Percentiles rank a stretch among this genome's conserved stretches.
These are phyloP conservation scores for Hylaeus volcanicus DNA, from an alignment of 1,140 invertebrate genomes.

Conservation along the genomic window DNA sequence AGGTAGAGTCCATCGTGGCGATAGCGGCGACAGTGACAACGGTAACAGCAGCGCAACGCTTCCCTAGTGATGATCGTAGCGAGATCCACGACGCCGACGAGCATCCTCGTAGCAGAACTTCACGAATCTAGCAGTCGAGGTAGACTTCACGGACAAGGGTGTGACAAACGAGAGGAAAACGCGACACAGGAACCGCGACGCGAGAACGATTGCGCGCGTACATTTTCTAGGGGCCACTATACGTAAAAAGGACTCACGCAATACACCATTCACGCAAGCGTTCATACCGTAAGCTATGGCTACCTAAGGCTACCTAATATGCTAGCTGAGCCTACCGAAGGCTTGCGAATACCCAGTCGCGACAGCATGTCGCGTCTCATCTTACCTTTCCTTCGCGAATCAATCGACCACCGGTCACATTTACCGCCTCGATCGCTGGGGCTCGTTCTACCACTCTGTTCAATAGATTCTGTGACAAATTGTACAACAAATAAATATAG, in stretches of 20 bases:
- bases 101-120: not conserved
- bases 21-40: conserved; percentile 10
- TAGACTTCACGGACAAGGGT: not conserved
- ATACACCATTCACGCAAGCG: conserved; percentile 62
- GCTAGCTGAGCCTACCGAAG: conserved; percentile 45
- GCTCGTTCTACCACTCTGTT: conserved; percentile 94
- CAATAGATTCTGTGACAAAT: conserved; percentile 89
- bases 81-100: not conserved
- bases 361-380: conserved; percentile 40
- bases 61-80: conserved; percentile 16
- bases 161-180: not conserved
- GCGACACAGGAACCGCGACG: not conserved
- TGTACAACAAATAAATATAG: too few species aligned
- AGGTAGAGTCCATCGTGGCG: conserved; percentile 6
- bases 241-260: conserved; percentile 53
- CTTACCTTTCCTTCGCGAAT: conserved; percentile 99
- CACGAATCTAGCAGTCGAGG: conserved; percentile 14
- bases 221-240: conserved; percentile 17
- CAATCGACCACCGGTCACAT: conserved; percentile 95
- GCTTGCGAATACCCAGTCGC: conserved; percentile 43
- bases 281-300: conserved; percentile 66
- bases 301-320: conserved; percentile 61
- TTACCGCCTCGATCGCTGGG: conserved; percentile 96
- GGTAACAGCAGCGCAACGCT: not conserved
- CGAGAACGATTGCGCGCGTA: not conserved